Evolutionary conservation across 35 echinoderm and acorn worm species (phyloP), one percentile per base, ranked within the genome.

Genomic region (Strongylocentrotus purpuratus): DNA sequence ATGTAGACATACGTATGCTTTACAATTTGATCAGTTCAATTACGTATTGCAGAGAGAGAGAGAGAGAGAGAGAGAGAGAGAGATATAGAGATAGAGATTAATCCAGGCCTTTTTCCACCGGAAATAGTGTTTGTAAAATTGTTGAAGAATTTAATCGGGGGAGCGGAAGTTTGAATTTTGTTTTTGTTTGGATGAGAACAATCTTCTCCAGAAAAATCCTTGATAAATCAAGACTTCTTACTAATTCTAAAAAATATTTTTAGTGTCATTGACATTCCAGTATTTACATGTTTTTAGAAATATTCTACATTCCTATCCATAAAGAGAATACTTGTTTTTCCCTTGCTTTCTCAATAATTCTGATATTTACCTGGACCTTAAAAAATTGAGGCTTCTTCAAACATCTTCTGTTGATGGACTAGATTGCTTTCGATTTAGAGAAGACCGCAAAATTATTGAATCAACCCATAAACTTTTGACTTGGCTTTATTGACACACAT

Each of bases 391-490:
- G 45, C 87, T 89, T 89, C 87, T 33, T 89, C 87, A 89, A 89
- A 89, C 87, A 89, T 45, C 33, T 89, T 89, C 33, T 89, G 87
- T 89, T 89, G 87, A 45, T 89, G 87, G 87, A 89, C 87, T 46
- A 89, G 45, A 89, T 89, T 89, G 87, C 87, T 89, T 89, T 89
- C 20, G 87, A 89, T 89, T 46, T 41, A 17, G 31, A 89, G 87
- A 46, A 89, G 87, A 45, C 87, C 87, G 65, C 65, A 78, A 22
- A 45, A 33, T 41, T 89, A 89, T 89, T 89, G 32, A 89, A 35
- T 46, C 87, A 89, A 89, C 87, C 87, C 87, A 89, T 31, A 89
- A 46, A 89, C 32, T 89, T 46, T 89, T 89, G 87, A 89, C 87
- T 89, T 31, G 33, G 25, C 32, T 89, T 45, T 78, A 78, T 78